These are phyloP conservation scores for Zaprionus lachaisei DNA, from an alignment of 1,140 invertebrate species.

Conservation along the genomic window DNA sequence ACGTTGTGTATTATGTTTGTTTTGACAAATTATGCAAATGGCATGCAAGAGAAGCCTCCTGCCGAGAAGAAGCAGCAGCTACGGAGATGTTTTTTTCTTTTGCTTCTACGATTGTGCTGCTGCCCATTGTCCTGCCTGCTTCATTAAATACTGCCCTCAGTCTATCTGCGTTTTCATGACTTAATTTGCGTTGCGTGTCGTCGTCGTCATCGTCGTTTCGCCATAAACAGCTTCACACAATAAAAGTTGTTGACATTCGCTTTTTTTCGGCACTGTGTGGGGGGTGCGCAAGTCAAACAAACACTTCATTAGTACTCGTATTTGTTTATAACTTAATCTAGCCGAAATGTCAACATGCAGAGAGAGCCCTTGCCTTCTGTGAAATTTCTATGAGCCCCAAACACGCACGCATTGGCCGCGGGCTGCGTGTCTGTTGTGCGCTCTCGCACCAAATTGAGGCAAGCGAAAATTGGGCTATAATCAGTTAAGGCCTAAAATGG, in stretches of 20 bases:
- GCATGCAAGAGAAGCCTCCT: conserved; percentile 26
- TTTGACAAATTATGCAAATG: conserved; percentile 82
- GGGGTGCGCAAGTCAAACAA: conserved; percentile 57
- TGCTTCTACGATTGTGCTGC: not conserved
- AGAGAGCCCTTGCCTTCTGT: conserved; percentile 30
- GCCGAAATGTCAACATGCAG: conserved; percentile 66
- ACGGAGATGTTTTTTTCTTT: conserved; percentile 30
- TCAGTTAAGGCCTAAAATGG: not conserved
- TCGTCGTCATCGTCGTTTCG: conserved; percentile 42
- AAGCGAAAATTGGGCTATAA: conserved; percentile 4
- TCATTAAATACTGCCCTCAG: conserved; percentile 32
- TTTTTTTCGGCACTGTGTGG: conserved; percentile 1
- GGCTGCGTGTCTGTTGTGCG: not conserved
- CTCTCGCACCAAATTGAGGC: not conserved
- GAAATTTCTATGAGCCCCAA: conserved; percentile 62
- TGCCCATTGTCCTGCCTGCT: conserved; percentile 36
- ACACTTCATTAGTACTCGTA: conserved; percentile 79
- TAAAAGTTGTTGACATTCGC: conserved; percentile 77
- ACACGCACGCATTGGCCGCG: conserved; percentile 56
- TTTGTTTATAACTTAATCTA: conserved; percentile 82
- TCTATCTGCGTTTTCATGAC: conserved; percentile 65
- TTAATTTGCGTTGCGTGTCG: conserved; percentile 76
- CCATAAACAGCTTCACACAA: conserved; percentile 80
- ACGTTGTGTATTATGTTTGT: conserved; percentile 73
- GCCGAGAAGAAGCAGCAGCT: conserved; percentile 15